Conservation (phyloP, 2,797 vertebrate genomes). For the Rhynchotus rufescens region DNA sequence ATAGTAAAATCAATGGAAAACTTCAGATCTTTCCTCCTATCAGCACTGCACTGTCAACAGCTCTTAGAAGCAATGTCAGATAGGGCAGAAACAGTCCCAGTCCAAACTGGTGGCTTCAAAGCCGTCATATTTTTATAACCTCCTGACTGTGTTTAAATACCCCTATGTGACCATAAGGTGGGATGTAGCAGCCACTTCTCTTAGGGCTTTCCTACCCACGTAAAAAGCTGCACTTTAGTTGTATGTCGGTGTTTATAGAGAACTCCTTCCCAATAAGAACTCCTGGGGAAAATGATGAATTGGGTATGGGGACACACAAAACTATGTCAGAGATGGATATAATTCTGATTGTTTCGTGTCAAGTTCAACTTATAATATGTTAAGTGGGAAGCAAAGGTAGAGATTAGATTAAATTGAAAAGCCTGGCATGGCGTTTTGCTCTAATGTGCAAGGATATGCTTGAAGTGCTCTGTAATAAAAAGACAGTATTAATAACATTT, state of each 20-base stretch:
- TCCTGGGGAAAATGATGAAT: neutral
- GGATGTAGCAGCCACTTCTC: neutral
- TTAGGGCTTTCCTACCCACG: neutral
- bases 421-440: neutral
- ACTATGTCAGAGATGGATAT: neutral
- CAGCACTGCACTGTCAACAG: neutral
- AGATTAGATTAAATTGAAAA: neutral
- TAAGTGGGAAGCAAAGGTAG: neutral
- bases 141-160: neutral
- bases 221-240: neutral
- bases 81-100: neutral
- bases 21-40: neutral
- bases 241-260: neutral
- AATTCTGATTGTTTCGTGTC: too few species aligned
- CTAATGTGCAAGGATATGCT: neutral
- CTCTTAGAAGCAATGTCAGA: neutral
- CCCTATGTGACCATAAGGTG: too few species aligned
- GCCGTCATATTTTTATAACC: neutral
- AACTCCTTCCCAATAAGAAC: neutral
- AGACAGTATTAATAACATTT: neutral
- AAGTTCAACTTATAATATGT: neutral
- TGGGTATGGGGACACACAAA: neutral
- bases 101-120: neutral
- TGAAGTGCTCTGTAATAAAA: neutral
- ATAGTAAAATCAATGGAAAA: neutral